Percentiles rank a stretch among this genome's conserved stretches.
phyloP scores from a whole-genome alignment of 2,113 vertebrate species.

The Triplophysa siluroides region DNA sequence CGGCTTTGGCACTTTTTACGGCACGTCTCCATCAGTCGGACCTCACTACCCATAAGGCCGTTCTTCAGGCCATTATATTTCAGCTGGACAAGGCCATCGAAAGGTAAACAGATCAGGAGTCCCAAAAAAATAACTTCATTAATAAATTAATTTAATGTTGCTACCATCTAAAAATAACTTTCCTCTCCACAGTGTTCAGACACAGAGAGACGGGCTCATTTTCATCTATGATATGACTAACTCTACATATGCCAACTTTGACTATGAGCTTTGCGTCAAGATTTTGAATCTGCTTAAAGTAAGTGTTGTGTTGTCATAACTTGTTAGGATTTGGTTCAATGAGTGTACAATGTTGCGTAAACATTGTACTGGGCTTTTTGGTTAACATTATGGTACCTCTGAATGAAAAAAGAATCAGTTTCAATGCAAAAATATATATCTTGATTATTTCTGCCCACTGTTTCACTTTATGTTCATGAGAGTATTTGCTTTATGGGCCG shows the following conservation, averaged over 20 bases:
- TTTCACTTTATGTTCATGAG: not conserved
- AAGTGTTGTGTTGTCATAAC: conserved; percentile 28
- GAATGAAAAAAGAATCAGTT: too few relatives aligned
- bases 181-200: conserved; percentile 67
- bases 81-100: conserved; percentile 83
- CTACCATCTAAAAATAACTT: conserved; percentile 25
- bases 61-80: conserved; percentile 81
- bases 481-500: not conserved
- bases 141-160: not conserved
- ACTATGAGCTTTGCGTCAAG: conserved; percentile 82
- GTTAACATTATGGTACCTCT: too few relatives aligned
- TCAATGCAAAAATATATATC: not conserved
- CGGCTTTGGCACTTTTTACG: conserved; percentile 78
- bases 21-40: conserved; percentile 76
- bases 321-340: too few relatives aligned
- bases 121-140: not conserved
- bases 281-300: conserved; percentile 81
- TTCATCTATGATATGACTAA: conserved; percentile 84
- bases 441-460: not conserved
- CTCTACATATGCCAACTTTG: conserved; percentile 78
- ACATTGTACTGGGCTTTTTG: too few relatives aligned
- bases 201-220: conserved; percentile 79
- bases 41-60: conserved; percentile 75
- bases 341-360: too few relatives aligned
- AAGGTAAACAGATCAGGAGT: conserved; percentile 58